Conservation (phyloP, 2,888 invertebrate genomes). For the Rhaphigaster nebulosa region DNA sequence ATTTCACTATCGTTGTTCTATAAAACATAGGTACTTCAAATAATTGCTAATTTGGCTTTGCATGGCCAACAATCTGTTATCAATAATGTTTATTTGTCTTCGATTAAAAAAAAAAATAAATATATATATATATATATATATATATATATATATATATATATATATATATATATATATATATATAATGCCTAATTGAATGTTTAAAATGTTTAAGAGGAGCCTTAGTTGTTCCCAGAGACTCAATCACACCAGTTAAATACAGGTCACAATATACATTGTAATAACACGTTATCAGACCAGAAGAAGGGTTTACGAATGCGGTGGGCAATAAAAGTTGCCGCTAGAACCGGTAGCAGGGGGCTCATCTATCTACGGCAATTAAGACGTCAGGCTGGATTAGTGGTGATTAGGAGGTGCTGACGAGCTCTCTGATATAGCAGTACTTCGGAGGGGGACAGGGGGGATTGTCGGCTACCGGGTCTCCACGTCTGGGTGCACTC, state of each 20-base stretch:
- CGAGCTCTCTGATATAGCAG: background rate
- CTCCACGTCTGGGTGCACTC: background rate
- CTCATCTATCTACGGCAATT: conserved; percentile 3
- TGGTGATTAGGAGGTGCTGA: conserved; percentile 5
- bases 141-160: no score
- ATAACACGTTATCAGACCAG: background rate
- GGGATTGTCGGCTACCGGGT: background rate
- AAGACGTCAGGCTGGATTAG: conserved; percentile 37
- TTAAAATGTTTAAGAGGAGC: background rate
- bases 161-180: no score
- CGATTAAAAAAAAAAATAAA: no score
- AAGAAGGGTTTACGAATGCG: background rate
- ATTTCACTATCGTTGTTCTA: no score
- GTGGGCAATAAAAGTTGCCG: background rate
- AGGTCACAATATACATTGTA: background rate
- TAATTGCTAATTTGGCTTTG: no score
- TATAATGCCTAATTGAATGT: no score
- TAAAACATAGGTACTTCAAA: no score
- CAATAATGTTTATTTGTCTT: no score
- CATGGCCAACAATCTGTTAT: no score
- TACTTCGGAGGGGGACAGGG: no score
- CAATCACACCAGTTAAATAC: background rate
- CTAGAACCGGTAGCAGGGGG: background rate
- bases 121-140: no score
- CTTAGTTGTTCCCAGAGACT: background rate